Evolutionary conservation across 2,797 vertebrate genomes (phyloP).

Genomic region (Enteromius radiatus): DNA sequence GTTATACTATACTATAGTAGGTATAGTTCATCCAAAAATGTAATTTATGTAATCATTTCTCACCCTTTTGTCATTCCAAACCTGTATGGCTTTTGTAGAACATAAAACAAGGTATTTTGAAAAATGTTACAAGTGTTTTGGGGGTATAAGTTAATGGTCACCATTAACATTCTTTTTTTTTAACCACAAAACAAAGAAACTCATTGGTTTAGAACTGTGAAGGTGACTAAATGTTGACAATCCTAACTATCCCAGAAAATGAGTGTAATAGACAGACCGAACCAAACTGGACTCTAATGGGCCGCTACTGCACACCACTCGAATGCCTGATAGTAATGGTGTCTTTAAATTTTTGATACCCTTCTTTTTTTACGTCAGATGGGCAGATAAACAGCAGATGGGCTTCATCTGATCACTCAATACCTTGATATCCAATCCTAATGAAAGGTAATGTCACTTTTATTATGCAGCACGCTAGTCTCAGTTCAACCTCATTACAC

Average conservation of each 20-base stretch:
- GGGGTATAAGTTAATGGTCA: neutral
- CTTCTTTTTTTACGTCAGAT: conserved; percentile 23
- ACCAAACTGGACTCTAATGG: neutral
- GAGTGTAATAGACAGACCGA: neutral
- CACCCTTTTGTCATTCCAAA: neutral
- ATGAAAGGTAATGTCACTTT: conserved; percentile 23
- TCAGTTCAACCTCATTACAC: neutral
- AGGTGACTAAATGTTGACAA: neutral
- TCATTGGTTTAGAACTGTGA: neutral
- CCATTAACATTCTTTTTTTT: neutral
- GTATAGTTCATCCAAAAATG: neutral
- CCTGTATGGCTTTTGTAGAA: neutral
- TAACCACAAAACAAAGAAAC: neutral
- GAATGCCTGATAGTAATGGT: neutral
- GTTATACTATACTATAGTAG: too few species aligned
- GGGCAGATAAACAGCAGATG: neutral
- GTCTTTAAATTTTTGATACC: conserved; percentile 18
- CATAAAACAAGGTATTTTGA: too few species aligned
- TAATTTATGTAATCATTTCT: neutral
- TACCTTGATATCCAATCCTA: conserved; percentile 21
- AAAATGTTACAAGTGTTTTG: neutral
- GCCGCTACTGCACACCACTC: neutral
- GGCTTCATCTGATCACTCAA: conserved; percentile 7
- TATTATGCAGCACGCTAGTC: conserved; percentile 9
- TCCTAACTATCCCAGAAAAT: too few species aligned